Base-by-base conservation (phyloP, 2,888 invertebrate genomes). In the Rhorus exstirpatorius region DNA sequence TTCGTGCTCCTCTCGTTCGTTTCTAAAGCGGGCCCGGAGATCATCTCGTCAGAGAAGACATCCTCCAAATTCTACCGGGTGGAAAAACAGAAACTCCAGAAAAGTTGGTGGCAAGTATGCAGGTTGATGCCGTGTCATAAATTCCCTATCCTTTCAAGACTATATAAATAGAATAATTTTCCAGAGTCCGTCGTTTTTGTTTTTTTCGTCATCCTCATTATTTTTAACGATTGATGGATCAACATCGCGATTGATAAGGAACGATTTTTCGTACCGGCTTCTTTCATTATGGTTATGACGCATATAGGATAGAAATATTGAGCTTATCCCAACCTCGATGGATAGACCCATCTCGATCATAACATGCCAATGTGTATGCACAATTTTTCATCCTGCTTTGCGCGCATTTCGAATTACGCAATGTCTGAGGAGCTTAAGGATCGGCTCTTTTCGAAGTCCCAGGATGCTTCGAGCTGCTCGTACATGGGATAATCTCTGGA, bases 401-500 rank as follows among this genome's bases (percentile, higher is more conserved):
- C 44, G 10, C 14, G 19, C n/a, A 0, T 19, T 60, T 7, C 24
- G 49, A 51, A 60, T 79, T 67, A 72, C 65, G 49, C 17, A 67
- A 60, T 60, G 67, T 67, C 46, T 65, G 35, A 44, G 26, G 35
- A 49, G 53, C 46, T 19, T 8, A 21, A 21, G 21, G 7, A 24
- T n/a, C 26, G 14, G 14, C 12, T 44, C 44, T 8, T 31, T 24
- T 14, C 21, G 26, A 31, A 44, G 19, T 31, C 12, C 51, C 26
- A 72, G 61, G 61, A 74, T 38, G 35, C 46, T 67, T 38, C n/a
- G 24, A 49, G 49, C 55, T n/a, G 44, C 44, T 19, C n/a, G 7
- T 14, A 38, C n/a, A 41, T 1, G 38, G 31, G 35, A n/a, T 46
- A 26, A 61, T 65, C 35, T 53, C 46, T 53, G 24, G n/a, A 14